Percentiles rank a stretch among this genome's conserved stretches.
Evolutionary conservation across 2,888 invertebrate species (phyloP).

Genomic region (Pristionchus maxplancki): DNA sequence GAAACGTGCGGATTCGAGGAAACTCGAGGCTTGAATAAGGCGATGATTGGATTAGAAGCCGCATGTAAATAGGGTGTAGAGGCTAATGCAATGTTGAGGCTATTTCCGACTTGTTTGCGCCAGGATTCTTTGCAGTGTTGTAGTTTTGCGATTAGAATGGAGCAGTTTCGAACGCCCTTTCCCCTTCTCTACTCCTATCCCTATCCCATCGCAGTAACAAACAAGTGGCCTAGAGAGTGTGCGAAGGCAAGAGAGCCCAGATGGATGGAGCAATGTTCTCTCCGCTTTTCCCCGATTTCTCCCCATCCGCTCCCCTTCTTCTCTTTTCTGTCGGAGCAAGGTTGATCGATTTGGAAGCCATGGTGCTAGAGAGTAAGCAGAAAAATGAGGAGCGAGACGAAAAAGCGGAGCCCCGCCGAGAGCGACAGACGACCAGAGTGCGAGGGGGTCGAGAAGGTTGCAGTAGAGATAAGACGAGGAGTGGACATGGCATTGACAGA

Average conservation of each 20-base stretch:
- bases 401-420: neutral
- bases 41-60: conserved; percentile 30
- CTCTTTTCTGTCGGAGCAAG: neutral
- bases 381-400: neutral
- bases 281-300: neutral
- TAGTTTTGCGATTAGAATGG: neutral
- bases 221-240: conserved; percentile 28
- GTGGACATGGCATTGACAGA: neutral
- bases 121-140: neutral
- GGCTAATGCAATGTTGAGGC: neutral
- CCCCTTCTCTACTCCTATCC: neutral
- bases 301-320: neutral
- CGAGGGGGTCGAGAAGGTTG: neutral
- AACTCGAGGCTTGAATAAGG: neutral
- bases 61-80: neutral
- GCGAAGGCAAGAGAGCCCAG: neutral
- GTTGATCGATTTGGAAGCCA: neutral
- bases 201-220: conserved; percentile 28
- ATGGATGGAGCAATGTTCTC: neutral
- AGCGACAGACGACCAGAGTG: neutral
- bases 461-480: neutral
- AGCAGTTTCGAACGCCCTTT: conserved; percentile 17
- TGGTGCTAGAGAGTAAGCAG: neutral
- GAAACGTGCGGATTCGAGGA: neutral
- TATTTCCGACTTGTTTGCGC: conserved; percentile 26